Conservation (phyloP, 2,113 vertebrate genomes). For the Rhagologus leucostigma region DNA sequence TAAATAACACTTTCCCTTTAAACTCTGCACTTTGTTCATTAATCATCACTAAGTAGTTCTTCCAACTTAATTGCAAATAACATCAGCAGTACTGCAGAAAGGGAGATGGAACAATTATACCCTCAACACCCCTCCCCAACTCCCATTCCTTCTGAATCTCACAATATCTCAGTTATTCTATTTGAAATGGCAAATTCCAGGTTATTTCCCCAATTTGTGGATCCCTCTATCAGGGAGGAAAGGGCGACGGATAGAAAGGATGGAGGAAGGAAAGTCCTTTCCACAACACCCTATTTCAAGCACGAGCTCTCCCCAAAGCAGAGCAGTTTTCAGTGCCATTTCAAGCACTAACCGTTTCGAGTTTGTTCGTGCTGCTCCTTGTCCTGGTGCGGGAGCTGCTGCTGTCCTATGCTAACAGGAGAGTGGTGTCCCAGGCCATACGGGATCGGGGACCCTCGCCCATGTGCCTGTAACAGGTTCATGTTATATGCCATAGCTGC, state of each 20-base stretch:
- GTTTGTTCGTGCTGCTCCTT: slow-evolving; percentile 88
- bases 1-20: neutral
- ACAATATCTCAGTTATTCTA: neutral
- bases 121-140: neutral
- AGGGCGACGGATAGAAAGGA: accelerated
- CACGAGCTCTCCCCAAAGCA: neutral
- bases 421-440: slow-evolving; percentile 91
- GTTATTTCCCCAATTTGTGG: neutral
- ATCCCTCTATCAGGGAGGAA: neutral
- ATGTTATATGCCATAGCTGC: slow-evolving; percentile 98
- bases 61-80: neutral
- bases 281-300: neutral
- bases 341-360: slow-evolving; percentile 80
- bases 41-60: neutral
- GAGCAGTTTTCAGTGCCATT: neutral
- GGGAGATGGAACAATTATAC: neutral
- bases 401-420: slow-evolving; percentile 85
- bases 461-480: slow-evolving; percentile 91
- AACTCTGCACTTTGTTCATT: neutral
- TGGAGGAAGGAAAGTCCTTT: neutral
- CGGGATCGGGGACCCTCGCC: slow-evolving; percentile 89
- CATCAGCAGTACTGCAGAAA: neutral
- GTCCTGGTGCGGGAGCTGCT: slow-evolving; percentile 78
- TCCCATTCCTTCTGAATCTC: neutral
- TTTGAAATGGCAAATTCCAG: neutral